These are phyloP conservation scores for Diachrysia chrysitis DNA, from an alignment of 2,888 invertebrate species.

Conservation along the genomic window DNA sequence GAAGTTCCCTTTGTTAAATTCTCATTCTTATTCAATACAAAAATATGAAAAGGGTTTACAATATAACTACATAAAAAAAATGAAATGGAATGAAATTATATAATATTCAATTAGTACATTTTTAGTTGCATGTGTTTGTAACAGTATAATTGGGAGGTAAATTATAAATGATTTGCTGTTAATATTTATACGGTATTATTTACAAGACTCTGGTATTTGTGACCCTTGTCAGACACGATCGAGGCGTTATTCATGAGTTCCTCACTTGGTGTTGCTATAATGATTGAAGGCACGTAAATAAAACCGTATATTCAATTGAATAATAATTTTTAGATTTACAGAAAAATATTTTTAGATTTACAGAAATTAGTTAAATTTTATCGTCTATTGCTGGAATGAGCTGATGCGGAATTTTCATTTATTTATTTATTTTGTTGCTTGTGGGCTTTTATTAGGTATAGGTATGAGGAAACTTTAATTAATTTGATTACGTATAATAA, in stretches of 20 bases:
- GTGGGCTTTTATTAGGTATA: neutral
- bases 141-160: neutral
- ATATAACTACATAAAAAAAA: too few relatives aligned
- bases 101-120: too few relatives aligned
- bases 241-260: neutral
- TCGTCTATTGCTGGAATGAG: conserved; percentile 40
- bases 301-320: neutral
- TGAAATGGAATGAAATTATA: too few relatives aligned
- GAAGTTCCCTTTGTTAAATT: too few relatives aligned
- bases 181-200: neutral
- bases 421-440: neutral
- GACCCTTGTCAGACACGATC: neutral
- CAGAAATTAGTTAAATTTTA: conserved; percentile 30
- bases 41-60: too few relatives aligned
- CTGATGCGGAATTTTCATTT: neutral
- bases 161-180: neutral
- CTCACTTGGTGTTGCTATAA: neutral
- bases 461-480: neutral
- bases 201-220: neutral
- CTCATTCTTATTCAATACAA: too few relatives aligned
- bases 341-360: too few relatives aligned
- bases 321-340: too few relatives aligned
- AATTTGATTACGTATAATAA: neutral
- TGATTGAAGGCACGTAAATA: neutral
- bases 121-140: neutral